Conservation (phyloP, 2,888 invertebrate species). For the Meloe dianella region DNA sequence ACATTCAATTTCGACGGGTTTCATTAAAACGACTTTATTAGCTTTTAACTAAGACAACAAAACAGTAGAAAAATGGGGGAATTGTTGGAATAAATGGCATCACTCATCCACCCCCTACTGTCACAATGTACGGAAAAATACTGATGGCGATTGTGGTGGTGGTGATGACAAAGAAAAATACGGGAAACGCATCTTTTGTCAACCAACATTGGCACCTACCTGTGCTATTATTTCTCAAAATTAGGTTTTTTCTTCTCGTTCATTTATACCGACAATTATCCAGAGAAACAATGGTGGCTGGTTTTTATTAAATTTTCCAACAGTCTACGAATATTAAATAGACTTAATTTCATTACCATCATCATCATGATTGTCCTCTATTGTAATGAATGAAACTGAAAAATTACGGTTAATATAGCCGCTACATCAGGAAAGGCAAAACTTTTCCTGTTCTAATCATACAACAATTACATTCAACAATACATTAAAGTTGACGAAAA, state of each 20-base stretch:
- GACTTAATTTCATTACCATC: not conserved
- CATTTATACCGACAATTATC: not conserved
- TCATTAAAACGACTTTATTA: conserved; percentile 8
- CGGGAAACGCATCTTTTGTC: conserved; percentile 6
- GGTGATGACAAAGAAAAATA: not conserved
- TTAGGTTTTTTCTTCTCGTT: not conserved
- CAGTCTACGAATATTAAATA: not conserved
- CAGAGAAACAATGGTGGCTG: not conserved
- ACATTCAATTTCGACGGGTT: conserved; percentile 3
- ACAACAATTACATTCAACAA: not conserved
- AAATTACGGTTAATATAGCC: conserved; percentile 3
- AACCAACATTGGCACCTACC: not conserved
- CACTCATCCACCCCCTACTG: not conserved
- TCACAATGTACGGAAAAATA: not conserved
- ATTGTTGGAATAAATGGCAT: not conserved
- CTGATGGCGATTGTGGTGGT: too few species aligned
- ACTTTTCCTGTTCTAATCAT: not conserved
- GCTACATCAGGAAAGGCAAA: not conserved
- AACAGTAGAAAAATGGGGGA: not conserved
- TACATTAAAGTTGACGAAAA: not conserved
- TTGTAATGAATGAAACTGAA: not conserved
- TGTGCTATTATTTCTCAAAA: conserved; percentile 1
- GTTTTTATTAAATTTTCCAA: conserved; percentile 1
- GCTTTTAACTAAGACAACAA: conserved; percentile 4
- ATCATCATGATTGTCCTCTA: not conserved